Evolutionary conservation across 2,888 invertebrate genomes (phyloP).

Genomic region (Micoletzkya japonica): DNA sequence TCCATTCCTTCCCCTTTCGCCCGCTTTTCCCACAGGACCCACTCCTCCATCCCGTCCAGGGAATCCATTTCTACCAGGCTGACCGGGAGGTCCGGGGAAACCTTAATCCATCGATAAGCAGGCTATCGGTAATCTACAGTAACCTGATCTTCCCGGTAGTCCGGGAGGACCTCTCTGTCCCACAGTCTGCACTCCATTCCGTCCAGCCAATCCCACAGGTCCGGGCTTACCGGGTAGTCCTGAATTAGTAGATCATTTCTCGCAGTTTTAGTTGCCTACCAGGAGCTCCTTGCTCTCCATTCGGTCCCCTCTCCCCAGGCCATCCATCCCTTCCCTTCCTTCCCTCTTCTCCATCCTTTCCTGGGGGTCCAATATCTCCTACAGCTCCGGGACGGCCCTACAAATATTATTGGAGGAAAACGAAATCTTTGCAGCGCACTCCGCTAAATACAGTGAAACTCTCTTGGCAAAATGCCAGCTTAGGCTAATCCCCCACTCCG

Average conservation of each 20-base stretch:
- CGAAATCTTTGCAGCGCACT: too few species aligned
- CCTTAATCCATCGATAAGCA: constrained; percentile 2
- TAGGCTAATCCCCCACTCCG: too few species aligned
- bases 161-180: constrained; percentile 1
- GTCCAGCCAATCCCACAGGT: neutral
- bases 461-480: too few species aligned
- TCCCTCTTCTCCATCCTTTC: constrained; percentile 8
- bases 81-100: neutral
- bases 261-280: constrained; percentile 2
- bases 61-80: constrained; percentile 7
- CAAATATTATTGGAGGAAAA: too few species aligned
- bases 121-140: neutral
- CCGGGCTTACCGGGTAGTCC: constrained; percentile 14
- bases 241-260: neutral
- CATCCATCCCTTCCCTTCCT: constrained; percentile 10
- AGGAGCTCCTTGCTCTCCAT: constrained; percentile 8
- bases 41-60: constrained; percentile 7
- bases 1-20: constrained; percentile 17
- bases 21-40: neutral
- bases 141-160: neutral
- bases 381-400: neutral
- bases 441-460: too few species aligned
- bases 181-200: constrained; percentile 10
- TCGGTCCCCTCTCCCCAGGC: constrained; percentile 16
- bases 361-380: constrained; percentile 9